Percentiles rank a stretch among this genome's conserved stretches.
Evolutionary conservation across 2,888 invertebrate genomes (phyloP).

Genomic region (Mystacides longicornis): DNA sequence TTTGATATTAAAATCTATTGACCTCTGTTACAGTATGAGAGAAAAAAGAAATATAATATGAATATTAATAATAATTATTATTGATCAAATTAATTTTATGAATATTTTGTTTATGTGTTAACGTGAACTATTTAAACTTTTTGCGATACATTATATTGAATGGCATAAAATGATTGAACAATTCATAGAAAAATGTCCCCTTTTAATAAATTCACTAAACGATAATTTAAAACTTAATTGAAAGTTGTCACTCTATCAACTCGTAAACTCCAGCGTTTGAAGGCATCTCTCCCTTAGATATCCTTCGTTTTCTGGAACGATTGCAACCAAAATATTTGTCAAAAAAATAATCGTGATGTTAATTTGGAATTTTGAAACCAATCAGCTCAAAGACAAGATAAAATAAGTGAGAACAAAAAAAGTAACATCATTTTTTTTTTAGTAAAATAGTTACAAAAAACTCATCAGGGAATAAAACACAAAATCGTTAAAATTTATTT

Average conservation of each 20-base stretch:
- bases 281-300: not conserved
- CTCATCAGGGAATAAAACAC: no score
- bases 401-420: no score
- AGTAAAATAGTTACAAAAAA: no score
- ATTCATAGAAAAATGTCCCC: not conserved
- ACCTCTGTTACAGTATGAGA: not conserved
- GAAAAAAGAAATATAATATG: not conserved
- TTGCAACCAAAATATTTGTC: not conserved
- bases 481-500: no score
- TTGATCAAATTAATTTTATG: not conserved
- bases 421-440: no score
- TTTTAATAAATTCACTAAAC: not conserved
- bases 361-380: no score
- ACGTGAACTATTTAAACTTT: not conserved
- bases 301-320: not conserved
- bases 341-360: no score
- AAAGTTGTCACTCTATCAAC: not conserved
- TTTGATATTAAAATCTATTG: no score
- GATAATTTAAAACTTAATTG: not conserved
- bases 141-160: not conserved
- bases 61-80: not conserved
- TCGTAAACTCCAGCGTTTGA: not conserved
- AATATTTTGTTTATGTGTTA: not conserved
- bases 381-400: no score
- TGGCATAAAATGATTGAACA: not conserved